Percentiles rank a stretch among this genome's conserved stretches.
These are phyloP conservation scores for Drosophila lowei DNA, from an alignment of 1,140 invertebrate species.

Conservation along the genomic window DNA sequence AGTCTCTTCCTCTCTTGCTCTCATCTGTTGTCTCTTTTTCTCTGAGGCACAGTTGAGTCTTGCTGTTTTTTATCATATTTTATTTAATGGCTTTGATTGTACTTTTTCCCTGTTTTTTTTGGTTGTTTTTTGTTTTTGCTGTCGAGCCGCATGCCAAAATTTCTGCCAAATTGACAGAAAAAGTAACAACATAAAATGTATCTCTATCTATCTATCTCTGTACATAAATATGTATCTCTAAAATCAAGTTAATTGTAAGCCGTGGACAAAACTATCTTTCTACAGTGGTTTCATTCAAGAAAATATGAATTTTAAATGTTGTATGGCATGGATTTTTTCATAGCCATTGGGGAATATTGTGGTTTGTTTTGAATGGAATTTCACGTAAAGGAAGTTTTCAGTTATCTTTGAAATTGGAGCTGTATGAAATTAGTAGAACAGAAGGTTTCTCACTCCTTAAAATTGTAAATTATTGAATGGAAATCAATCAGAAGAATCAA, in stretches of 20 bases:
- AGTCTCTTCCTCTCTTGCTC: neutral
- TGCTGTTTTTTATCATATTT: slow-evolving; percentile 42
- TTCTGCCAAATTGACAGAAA: slow-evolving; percentile 66
- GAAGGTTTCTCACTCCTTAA: too few species aligned
- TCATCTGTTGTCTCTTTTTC: neutral
- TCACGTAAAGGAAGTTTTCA: too few species aligned
- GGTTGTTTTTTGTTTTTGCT: slow-evolving; percentile 40
- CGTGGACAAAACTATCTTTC: neutral
- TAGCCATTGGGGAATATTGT: neutral
- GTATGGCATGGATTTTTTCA: neutral
- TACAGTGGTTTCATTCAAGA: slow-evolving; percentile 18
- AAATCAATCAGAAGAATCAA: too few species aligned
- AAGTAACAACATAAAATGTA: slow-evolving; percentile 31
- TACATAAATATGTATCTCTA: slow-evolving; percentile 3
- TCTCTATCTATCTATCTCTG: too few species aligned
- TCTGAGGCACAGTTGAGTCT: neutral
- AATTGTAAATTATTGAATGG: too few species aligned
- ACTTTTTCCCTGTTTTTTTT: slow-evolving; percentile 45
- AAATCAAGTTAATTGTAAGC: slow-evolving; percentile 62
- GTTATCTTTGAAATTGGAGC: too few species aligned
- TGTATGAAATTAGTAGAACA: too few species aligned
- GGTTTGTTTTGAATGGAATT: too few species aligned
- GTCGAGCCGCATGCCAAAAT: slow-evolving; percentile 56
- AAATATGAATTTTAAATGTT: neutral
- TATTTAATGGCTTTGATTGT: slow-evolving; percentile 62